These are phyloP conservation scores for Scrobipalpa atriplicella DNA, from an alignment of 2,888 invertebrate genomes.

Conservation along the genomic window DNA sequence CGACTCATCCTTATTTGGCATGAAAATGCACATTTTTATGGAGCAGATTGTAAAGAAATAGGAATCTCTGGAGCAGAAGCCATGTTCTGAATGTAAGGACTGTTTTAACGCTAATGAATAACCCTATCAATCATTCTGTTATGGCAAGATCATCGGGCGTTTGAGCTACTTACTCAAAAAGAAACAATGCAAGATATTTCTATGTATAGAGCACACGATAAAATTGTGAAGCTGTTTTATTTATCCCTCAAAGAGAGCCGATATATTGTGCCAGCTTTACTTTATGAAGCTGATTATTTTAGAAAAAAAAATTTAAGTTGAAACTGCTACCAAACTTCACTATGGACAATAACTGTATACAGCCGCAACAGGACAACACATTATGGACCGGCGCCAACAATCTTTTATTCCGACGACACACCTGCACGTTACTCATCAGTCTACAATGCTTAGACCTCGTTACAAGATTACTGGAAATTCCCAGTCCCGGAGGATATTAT, in stretches of 20 bases:
- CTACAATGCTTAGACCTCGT: slow-evolving; percentile 3
- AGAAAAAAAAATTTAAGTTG: too few species aligned
- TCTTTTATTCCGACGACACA: background rate
- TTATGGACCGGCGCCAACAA: slow-evolving; percentile 26
- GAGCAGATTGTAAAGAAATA: slow-evolving; percentile 59
- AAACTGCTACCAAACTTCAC: too few species aligned
- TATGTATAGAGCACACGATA: background rate
- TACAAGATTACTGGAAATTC: background rate
- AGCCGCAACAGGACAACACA: slow-evolving; percentile 38
- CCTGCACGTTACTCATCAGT: slow-evolving; percentile 11
- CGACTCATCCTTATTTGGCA: slow-evolving; percentile 61
- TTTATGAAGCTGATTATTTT: background rate
- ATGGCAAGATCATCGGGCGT: background rate
- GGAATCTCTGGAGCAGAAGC: slow-evolving; percentile 54
- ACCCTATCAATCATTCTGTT: background rate
- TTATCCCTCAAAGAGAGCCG: background rate
- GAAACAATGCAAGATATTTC: background rate
- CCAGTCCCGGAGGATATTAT: background rate
- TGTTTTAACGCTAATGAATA: slow-evolving; percentile 49
- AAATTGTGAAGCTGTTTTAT: slow-evolving; percentile 1
- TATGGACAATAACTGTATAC: background rate
- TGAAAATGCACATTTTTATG: slow-evolving; percentile 67
- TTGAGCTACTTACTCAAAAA: slow-evolving; percentile 7
- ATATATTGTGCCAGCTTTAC: background rate
- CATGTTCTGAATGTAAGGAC: slow-evolving; percentile 48